Conservation (phyloP, 1,140 invertebrate genomes). For the Ruditapes philippinarum region DNA sequence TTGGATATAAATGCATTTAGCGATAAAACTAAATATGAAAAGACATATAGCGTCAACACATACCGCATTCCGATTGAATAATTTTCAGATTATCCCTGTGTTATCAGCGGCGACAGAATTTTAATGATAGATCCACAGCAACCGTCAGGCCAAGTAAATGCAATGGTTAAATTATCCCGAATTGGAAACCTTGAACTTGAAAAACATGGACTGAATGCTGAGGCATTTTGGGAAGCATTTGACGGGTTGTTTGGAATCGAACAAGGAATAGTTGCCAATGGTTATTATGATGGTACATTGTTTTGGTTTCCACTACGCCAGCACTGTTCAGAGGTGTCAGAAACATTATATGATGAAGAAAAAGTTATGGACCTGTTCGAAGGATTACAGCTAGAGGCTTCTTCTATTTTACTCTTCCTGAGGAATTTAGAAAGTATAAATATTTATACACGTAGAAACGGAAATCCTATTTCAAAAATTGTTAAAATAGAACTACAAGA, state of each 20-base stretch:
- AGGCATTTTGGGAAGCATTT: constrained; percentile 8
- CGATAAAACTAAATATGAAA: no score
- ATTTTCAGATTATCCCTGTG: constrained; percentile 47
- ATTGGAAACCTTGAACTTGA: constrained; percentile 17
- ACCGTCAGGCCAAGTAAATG: not conserved
- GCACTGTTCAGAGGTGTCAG: constrained; percentile 57
- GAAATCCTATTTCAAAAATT: not conserved
- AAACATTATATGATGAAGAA: constrained; percentile 65
- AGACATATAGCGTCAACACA: no score
- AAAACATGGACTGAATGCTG: not conserved
- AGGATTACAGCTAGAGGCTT: constrained; percentile 64
- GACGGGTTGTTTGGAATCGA: constrained; percentile 53
- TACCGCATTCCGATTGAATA: no score
- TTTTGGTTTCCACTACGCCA: constrained; percentile 82
- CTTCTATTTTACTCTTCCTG: constrained; percentile 72
- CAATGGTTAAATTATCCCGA: not conserved
- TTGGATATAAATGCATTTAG: no score
- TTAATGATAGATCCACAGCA: constrained; percentile 54
- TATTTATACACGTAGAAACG: not conserved
- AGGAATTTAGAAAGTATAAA: constrained; percentile 57
- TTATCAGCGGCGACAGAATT: constrained; percentile 53
- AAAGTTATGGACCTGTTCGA: constrained; percentile 74
- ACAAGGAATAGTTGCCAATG: constrained; percentile 15
- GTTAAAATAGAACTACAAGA: not conserved
- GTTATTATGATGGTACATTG: constrained; percentile 76